Evolutionary conservation across 2,888 invertebrate species (phyloP).

Genomic region (Xestoiulus laeticollis): DNA sequence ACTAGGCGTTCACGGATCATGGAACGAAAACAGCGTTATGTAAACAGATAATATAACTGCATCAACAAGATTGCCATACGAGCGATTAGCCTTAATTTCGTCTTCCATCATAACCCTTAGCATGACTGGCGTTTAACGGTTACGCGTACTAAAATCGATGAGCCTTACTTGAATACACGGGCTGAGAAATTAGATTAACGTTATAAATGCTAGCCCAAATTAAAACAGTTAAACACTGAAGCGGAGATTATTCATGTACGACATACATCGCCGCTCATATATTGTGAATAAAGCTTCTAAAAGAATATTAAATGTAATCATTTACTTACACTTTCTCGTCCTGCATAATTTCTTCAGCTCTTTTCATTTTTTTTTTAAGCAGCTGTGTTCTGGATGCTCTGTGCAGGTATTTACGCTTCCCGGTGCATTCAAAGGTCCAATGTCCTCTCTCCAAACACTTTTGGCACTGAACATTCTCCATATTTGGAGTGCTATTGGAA

Average conservation of each 20-base stretch:
- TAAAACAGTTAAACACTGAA: background rate
- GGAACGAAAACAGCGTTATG: background rate
- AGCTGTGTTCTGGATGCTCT: slow-evolving; percentile 84
- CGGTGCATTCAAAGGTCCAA: slow-evolving; percentile 94
- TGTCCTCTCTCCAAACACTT: slow-evolving; percentile 93
- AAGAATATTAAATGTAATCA: background rate
- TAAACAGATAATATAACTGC: background rate
- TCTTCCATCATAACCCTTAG: background rate
- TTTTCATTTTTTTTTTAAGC: slow-evolving; percentile 74
- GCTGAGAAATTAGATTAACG: background rate
- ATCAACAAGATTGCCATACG: background rate
- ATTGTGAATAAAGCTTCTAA: background rate
- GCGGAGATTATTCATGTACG: background rate
- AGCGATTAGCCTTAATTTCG: background rate
- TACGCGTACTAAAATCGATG: too few relatives aligned
- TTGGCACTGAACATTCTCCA: slow-evolving; percentile 77
- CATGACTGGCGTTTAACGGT: background rate
- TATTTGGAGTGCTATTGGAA: slow-evolving; percentile 14
- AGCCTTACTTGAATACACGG: too few relatives aligned
- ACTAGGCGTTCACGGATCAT: too few relatives aligned
- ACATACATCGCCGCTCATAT: background rate
- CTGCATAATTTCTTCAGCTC: slow-evolving; percentile 64
- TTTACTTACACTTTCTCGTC: slow-evolving; percentile 52
- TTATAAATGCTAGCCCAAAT: background rate
- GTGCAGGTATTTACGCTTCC: slow-evolving; percentile 86